Evolutionary conservation across 1,140 invertebrate species (phyloP).

Genomic region (Euglossa dilemma): DNA sequence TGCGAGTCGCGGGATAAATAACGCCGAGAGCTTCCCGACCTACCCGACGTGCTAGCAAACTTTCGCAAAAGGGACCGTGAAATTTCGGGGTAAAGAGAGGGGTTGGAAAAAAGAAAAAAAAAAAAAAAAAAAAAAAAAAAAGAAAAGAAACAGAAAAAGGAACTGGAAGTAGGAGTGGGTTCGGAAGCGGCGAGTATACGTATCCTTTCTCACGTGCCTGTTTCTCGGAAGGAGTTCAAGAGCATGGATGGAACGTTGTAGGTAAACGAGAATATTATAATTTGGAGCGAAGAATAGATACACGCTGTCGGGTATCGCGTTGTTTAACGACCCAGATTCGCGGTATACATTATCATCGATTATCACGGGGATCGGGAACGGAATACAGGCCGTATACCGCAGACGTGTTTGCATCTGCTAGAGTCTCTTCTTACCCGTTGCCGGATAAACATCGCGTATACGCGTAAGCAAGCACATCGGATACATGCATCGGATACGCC

Average conservation of each 20-base stretch:
- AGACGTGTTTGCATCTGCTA: no score
- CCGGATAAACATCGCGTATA: not conserved
- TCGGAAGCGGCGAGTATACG: no score
- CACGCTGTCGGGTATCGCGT: not conserved
- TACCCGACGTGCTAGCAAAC: no score
- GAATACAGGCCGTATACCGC: not conserved
- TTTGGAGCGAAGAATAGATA: slow-evolving; percentile 18
- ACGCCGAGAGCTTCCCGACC: no score
- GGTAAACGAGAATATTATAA: slow-evolving; percentile 39
- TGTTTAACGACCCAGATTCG: slow-evolving; percentile 18
- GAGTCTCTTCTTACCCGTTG: not conserved
- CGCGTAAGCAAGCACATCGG: no score
- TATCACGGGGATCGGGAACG: slow-evolving; percentile 13
- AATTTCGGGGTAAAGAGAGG: no score
- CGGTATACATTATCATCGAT: slow-evolving; percentile 30
- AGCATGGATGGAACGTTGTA: not conserved
- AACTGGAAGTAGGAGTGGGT: no score
- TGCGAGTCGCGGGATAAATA: no score
- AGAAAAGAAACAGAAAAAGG: no score
- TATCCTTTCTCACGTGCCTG: slow-evolving; percentile 36
- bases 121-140: no score
- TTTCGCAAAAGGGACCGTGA: no score
- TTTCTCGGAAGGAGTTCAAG: slow-evolving; percentile 28
- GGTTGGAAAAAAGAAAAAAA: no score
- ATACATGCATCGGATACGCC: not conserved